A percentile compares a stretch with the other conserved stretches of the same genome.
Conservation (phyloP, 2,797 vertebrate genomes). For the Parauchenoglanis punctatus region DNA sequence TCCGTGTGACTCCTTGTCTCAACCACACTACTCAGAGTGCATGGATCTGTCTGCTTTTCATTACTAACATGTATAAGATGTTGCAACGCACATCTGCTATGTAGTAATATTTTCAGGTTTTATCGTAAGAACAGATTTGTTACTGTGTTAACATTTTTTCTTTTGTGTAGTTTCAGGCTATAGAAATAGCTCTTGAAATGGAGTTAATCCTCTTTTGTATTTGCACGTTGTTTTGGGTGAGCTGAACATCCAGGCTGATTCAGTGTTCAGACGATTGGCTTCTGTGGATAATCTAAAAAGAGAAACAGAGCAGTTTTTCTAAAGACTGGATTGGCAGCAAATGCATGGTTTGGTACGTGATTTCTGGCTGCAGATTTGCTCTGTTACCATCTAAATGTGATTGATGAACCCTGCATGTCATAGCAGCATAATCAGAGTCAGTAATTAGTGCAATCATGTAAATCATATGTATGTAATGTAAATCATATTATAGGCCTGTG, state of each 20-base stretch:
- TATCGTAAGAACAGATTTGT: not conserved
- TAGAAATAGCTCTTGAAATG: not conserved
- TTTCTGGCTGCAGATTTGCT: constrained; percentile 19
- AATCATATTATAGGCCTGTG: not conserved
- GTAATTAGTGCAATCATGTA: constrained; percentile 36
- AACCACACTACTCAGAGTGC: not conserved
- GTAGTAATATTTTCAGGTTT: not conserved
- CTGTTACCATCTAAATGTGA: constrained; percentile 30
- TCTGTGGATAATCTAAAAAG: constrained; percentile 40
- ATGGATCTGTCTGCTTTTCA: constrained; percentile 30
- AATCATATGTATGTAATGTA: constrained; percentile 2
- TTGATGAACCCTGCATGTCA: constrained; percentile 13
- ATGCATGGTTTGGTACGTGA: constrained; percentile 2
- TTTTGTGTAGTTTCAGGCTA: not conserved
- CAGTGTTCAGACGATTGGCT: constrained; percentile 18
- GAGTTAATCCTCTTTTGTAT: not conserved
- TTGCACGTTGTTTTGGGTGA: constrained; percentile 11
- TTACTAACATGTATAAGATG: not conserved
- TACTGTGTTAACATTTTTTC: not conserved
- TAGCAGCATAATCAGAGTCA: not conserved
- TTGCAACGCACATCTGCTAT: not conserved
- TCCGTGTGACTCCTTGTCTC: constrained; percentile 8
- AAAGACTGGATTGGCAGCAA: constrained; percentile 1
- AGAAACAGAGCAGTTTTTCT: constrained; percentile 17
- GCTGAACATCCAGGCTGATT: constrained; percentile 8